Evolutionary conservation across 2,888 invertebrate species (phyloP), one percentile per base, ranked within the genome.

Genomic region (Clusia tigrina): DNA sequence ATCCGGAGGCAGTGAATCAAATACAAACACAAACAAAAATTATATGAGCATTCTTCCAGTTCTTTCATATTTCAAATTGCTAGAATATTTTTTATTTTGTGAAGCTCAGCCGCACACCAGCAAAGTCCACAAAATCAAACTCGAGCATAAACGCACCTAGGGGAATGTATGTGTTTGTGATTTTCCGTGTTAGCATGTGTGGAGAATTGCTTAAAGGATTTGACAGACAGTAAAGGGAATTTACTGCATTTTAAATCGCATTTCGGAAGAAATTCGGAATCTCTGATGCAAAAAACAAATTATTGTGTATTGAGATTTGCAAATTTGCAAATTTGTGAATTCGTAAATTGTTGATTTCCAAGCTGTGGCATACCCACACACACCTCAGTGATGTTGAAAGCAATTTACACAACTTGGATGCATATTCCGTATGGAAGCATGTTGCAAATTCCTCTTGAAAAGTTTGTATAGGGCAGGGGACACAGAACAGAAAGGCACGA

Each of bases 231-330:
- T 26, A 15, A 54, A 54, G 54, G 69, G 70, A 77, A 76, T 77
- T 76, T 77, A 73, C 73, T 71, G 76, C 74, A 75, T 69, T 68
- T n/a, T n/a, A n/a, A n/a, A n/a, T n/a, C n/a, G n/a, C n/a, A n/a
- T n/a, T n/a, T n/a, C n/a, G n/a, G n/a, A n/a, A n/a, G n/a, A n/a
- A n/a, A n/a, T n/a, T n/a, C n/a, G n/a, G n/a, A n/a, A n/a, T n/a
- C n/a, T n/a, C n/a, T n/a, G n/a, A n/a, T n/a, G n/a, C n/a, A n/a
- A n/a, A n/a, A n/a, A n/a, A n/a, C n/a, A n/a, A n/a, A n/a, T n/a
- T n/a, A n/a, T n/a, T n/a, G n/a, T n/a, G n/a, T n/a, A n/a, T n/a
- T n/a, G n/a, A n/a, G n/a, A n/a, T n/a, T n/a, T n/a, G n/a, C n/a
- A n/a, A n/a, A n/a, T n/a, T n/a, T n/a, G n/a, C n/a, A n/a, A n/a